Evolutionary conservation across 2,888 invertebrate genomes (phyloP).

Genomic region (Ochropleura leucogaster): DNA sequence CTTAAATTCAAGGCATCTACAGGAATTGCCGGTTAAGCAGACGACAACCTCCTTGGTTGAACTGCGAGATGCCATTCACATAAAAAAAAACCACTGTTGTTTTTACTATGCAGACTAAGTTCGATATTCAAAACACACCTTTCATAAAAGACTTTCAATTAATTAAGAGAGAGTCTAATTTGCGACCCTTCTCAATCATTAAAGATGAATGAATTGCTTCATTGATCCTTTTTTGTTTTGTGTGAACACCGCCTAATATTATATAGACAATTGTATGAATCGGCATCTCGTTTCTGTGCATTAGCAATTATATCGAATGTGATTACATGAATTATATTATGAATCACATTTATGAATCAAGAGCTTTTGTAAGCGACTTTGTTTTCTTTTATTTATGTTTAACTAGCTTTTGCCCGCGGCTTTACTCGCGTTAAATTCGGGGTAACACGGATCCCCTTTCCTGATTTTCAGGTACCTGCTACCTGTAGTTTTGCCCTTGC

Average conservation of each 20-base stretch:
- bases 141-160: constrained; percentile 1
- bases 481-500: too few species aligned
- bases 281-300: constrained; percentile 24
- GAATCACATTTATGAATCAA: constrained; percentile 2
- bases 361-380: background rate
- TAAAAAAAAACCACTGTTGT: background rate
- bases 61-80: too few species aligned
- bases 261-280: constrained; percentile 29
- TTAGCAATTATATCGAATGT: constrained; percentile 40
- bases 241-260: constrained; percentile 28
- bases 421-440: too few species aligned
- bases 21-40: too few species aligned
- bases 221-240: constrained; percentile 25
- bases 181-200: constrained; percentile 28
- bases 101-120: too few species aligned
- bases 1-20: too few species aligned
- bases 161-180: constrained; percentile 32
- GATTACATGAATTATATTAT: background rate
- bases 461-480: too few species aligned
- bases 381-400: background rate
- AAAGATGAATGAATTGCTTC: constrained; percentile 27
- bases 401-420: background rate
- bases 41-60: too few species aligned
- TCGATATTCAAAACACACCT: background rate
- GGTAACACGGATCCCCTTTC: too few species aligned